Base-by-base conservation (phyloP, 2,888 invertebrate species). In the Leucophenga maculata region DNA sequence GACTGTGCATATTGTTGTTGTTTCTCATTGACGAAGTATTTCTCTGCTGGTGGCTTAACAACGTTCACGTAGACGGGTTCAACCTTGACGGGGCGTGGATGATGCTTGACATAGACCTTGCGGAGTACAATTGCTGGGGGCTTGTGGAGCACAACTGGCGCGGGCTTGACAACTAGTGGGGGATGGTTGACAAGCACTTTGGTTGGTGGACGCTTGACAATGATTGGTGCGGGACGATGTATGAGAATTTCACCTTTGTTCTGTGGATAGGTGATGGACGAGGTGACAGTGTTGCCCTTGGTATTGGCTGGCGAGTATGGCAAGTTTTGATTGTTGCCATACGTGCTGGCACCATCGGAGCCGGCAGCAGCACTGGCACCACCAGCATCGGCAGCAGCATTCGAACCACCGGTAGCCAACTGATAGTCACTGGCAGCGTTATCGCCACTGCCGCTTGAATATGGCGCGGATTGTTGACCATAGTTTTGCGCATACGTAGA, bases 211-310 rank as follows among this genome's bases (percentile, higher is more conserved):
- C 87, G 86, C 66, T 86, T 84, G 14, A 88, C 87, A 79, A 88
- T 86, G 70, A 88, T 88, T 62, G 87, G 85, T 6, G 88, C 86
- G 8, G 88, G 88, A 59, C 86, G 86, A 77, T 88, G 88, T 71
- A 88, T 85, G 13, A 88, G 78, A 67, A 88, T 87, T 77, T 88
- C 88, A 50, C 88, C 88, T 78, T 88, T 88, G 76, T 88, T 87
- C 69, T 86, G 84, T 44, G 86, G 86, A 68, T 86, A 85, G 1
- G 84, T 80, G 71, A 86, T 84, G 39, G 85, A 85, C 6, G 86
- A 86, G 73, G 84, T 82, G 0, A 86, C 73, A 9, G 82, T 83
- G 72, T 82, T 85, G 74, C 83, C 83, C 74, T 83, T 80, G 70
- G 81, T 85, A 70, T 86, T 85, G 69, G 74, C 83, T n/a, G 83